Evolutionary conservation across 2,113 vertebrate species (phyloP).

Genomic region (Heterotis niloticus): DNA sequence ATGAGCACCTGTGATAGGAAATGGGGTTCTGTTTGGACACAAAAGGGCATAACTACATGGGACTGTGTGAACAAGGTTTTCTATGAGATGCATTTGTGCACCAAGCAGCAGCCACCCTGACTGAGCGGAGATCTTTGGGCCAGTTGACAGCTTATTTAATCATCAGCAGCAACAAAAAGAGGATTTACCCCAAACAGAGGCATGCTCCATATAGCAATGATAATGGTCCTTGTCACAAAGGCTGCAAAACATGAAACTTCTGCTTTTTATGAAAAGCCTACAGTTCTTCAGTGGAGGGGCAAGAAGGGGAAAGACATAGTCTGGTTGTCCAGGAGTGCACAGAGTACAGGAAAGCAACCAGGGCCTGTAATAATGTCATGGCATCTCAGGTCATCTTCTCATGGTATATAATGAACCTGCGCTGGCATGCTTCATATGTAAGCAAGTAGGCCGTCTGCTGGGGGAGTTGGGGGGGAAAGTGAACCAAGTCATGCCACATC

Average conservation of each 20-base stretch:
- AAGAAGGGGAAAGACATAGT: neutral
- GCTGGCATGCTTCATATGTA: too few relatives aligned
- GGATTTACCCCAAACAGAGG: constrained; percentile 8
- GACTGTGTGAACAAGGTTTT: neutral
- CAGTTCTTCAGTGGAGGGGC: neutral
- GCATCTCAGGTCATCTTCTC: too few relatives aligned
- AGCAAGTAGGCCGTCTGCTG: too few relatives aligned
- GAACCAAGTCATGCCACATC: neutral
- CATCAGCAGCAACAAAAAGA: neutral
- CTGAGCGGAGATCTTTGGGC: neutral
- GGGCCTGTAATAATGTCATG: too few relatives aligned
- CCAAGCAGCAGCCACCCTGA: neutral
- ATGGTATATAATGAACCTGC: too few relatives aligned
- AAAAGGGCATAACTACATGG: too few relatives aligned
- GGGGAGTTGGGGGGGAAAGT: too few relatives aligned
- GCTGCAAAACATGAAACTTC: neutral
- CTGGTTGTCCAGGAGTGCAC: neutral
- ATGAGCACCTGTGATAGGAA: too few relatives aligned
- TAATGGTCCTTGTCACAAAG: constrained; percentile 9
- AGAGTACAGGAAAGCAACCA: too few relatives aligned
- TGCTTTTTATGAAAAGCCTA: neutral
- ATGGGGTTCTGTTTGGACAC: too few relatives aligned
- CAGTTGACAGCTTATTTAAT: constrained; percentile 11
- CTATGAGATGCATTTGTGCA: neutral
- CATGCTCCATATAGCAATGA: constrained; percentile 10